Base-by-base conservation (phyloP, 2,888 invertebrate genomes). In the Teleiodes luculella region DNA sequence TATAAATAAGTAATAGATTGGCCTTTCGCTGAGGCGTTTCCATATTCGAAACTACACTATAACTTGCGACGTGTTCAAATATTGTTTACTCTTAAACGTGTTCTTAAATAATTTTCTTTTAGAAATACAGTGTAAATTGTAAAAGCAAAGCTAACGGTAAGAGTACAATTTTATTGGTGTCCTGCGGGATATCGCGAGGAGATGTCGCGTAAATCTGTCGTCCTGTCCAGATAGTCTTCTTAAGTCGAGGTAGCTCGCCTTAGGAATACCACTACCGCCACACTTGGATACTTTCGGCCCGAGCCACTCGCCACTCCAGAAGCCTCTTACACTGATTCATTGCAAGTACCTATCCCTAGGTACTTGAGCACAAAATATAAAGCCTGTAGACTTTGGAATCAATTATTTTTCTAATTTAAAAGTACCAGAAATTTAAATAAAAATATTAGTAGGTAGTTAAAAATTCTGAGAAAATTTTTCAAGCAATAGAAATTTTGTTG, bases 151-250 rank as follows among this genome's bases (percentile, higher is more conserved):
- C 10, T 33, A 33, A 11, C 33, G 39, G 18, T 18, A 41, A 18
- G 11, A 41, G 18, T 16, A 18, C 18, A 18, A 18, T 41, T 41
- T 39, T 41, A 41, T 41, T 41, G 18, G 3, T 24, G 24, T 24
- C 24, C 24, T 24, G 24, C 24, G 3, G 6, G 3, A 6, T 24
- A 24, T 24, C 24, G 62, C 46, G 61, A 71, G 71, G 63, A 47
- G 68, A 69, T 74, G 70, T 65, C 68, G 62, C 79, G 83, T 83
- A 83, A 84, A 83, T 83, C 81, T 83, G 72, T 73, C 74, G 68
- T 64, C 57, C 63, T 61, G 57, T 59, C 61, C 56, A 57, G 63
- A 57, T 61, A 58, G 28, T 20, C 43, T 4, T 13, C 43, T 20
- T 28, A 43, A 43, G 43, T 43, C 33, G 39, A 4, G 18, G 11